A percentile compares a stretch with the other conserved stretches of the same genome.
Conservation (phyloP, 2,888 invertebrate species). For the Apodemia duryi region DNA sequence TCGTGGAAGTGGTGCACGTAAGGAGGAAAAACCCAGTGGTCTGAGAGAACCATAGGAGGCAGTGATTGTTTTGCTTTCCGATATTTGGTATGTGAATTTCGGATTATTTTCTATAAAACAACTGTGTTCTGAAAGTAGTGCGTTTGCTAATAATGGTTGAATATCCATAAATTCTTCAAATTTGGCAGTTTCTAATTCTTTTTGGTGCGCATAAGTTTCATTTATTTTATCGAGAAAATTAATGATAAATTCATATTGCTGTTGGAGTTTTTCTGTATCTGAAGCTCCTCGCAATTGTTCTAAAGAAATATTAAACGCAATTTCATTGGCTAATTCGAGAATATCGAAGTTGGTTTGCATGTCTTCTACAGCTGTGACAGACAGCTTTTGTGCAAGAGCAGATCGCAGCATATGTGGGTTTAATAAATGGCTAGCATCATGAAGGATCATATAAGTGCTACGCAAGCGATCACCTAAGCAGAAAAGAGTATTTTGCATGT, state of each 20-base stretch:
- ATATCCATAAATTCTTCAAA: slow-evolving; percentile 55
- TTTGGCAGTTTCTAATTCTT: slow-evolving; percentile 48
- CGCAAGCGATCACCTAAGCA: slow-evolving; percentile 51
- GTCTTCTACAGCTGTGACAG: slow-evolving; percentile 61
- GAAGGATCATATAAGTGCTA: slow-evolving; percentile 49
- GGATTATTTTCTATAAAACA: slow-evolving; percentile 56
- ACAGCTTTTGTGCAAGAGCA: slow-evolving; percentile 55
- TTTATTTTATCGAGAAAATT: slow-evolving; percentile 44
- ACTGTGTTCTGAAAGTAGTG: slow-evolving; percentile 52
- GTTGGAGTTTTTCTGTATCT: slow-evolving; percentile 51
- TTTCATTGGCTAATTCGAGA: slow-evolving; percentile 50
- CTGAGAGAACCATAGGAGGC: slow-evolving; percentile 27
- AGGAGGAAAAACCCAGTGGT: slow-evolving; percentile 22
- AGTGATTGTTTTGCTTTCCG: slow-evolving; percentile 25
- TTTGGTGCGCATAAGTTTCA: slow-evolving; percentile 48
- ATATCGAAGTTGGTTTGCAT: slow-evolving; percentile 53
- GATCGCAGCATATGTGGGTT: slow-evolving; percentile 57
- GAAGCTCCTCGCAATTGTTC: slow-evolving; percentile 50
- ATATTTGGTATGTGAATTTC: slow-evolving; percentile 27
- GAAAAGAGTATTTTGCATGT: slow-evolving; percentile 49
- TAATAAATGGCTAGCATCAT: slow-evolving; percentile 58
- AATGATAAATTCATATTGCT: slow-evolving; percentile 39
- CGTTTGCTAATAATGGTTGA: slow-evolving; percentile 26
- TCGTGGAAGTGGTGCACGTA: slow-evolving; percentile 33
- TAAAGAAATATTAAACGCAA: slow-evolving; percentile 50